These are phyloP conservation scores for Troilus luridus DNA, from an alignment of 2,888 invertebrate species.

Conservation along the genomic window DNA sequence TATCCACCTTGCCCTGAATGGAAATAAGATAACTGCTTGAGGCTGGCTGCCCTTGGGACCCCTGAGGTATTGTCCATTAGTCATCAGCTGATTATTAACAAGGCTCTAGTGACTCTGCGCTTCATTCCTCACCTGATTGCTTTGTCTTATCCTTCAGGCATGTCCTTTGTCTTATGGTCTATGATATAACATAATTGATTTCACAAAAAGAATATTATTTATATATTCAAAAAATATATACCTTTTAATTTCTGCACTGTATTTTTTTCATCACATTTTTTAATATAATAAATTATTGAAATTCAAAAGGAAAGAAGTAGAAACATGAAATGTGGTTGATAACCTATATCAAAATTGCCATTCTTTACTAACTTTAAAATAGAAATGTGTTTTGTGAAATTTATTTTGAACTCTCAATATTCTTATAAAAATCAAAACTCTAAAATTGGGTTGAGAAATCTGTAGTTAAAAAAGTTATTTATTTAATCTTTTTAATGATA, in stretches of 20 bases:
- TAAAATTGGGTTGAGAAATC: too few species aligned
- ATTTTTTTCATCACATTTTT: background rate
- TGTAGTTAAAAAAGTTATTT: too few species aligned
- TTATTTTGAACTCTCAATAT: background rate
- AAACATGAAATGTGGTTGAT: background rate
- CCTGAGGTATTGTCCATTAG: background rate
- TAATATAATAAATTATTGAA: background rate
- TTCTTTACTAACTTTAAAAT: background rate
- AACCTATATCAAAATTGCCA: background rate
- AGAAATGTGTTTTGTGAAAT: background rate
- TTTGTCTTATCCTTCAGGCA: background rate
- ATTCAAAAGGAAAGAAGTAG: background rate
- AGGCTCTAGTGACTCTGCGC: background rate
- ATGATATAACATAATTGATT: background rate
- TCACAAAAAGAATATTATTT: background rate
- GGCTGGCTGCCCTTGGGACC: background rate
- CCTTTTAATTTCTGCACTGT: background rate
- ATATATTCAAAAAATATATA: background rate
- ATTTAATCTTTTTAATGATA: background rate
- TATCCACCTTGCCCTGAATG: background rate
- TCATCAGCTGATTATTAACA: slow-evolving; percentile 34
- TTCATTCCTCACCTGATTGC: background rate
- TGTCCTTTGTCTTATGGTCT: background rate
- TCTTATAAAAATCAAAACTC: background rate
- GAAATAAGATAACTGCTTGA: background rate